Conservation (phyloP, 2,113 vertebrate genomes). For the Callaeas wilsoni region DNA sequence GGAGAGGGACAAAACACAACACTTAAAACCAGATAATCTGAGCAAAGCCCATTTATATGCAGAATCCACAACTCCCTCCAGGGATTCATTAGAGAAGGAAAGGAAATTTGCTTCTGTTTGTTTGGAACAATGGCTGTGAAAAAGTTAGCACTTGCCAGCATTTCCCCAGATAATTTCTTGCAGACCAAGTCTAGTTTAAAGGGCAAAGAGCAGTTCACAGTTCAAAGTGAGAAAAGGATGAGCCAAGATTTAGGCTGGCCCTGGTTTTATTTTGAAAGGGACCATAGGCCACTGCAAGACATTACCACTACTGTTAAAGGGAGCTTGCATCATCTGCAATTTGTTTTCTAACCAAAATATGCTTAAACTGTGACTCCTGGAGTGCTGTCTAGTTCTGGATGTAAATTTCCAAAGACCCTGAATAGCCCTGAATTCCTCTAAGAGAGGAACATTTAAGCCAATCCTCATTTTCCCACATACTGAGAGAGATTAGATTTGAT, state of each 20-base stretch:
- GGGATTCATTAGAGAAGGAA: constrained; percentile 1
- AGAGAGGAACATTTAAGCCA: background rate
- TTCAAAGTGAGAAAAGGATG: background rate
- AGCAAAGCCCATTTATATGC: background rate
- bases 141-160: background rate
- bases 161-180: background rate
- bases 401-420: background rate
- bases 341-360: background rate
- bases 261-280: background rate
- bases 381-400: background rate
- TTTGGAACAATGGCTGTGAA: background rate
- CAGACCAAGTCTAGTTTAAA: background rate
- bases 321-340: background rate
- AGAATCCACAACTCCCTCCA: background rate
- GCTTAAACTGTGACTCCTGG: background rate
- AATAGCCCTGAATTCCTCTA: background rate
- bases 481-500: background rate
- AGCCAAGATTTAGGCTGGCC: background rate
- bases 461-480: background rate
- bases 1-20: background rate
- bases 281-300: background rate
- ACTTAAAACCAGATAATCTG: background rate
- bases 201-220: background rate
- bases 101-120: background rate
- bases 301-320: background rate